These are phyloP conservation scores for Brachyhypopomus gauderio DNA, from an alignment of 2,113 vertebrate species.

Conservation along the genomic window DNA sequence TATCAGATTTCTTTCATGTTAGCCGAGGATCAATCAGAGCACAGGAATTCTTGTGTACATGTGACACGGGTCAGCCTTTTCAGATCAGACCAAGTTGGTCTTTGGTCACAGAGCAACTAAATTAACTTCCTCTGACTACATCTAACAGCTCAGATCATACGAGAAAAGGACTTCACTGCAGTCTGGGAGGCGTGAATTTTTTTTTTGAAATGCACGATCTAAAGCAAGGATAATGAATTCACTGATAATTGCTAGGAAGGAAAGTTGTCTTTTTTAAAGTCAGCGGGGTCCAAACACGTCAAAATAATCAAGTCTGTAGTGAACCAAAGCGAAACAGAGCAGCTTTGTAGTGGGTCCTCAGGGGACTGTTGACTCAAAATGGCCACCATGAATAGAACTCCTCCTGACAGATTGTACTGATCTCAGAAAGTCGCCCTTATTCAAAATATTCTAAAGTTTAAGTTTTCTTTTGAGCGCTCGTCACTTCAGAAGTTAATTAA, in stretches of 20 bases:
- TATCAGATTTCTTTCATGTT: background rate
- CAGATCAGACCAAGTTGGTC: constrained; percentile 42
- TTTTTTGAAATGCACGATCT: constrained; percentile 18
- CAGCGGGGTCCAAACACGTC: constrained; percentile 4
- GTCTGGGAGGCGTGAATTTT: background rate
- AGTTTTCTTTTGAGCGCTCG: constrained; percentile 39
- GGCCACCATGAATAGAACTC: constrained; percentile 46
- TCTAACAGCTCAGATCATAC: constrained; percentile 25
- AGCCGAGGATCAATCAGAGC: no score
- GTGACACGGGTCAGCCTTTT: constrained; percentile 31
- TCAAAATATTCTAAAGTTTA: constrained; percentile 45
- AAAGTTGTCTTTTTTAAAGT: background rate
- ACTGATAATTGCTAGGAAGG: background rate
- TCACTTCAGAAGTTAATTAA: constrained; percentile 45
- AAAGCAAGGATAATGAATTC: constrained; percentile 13
- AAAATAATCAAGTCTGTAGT: constrained; percentile 19
- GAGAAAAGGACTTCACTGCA: constrained; percentile 6
- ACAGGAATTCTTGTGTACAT: constrained; percentile 42
- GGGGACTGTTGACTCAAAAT: constrained; percentile 39
- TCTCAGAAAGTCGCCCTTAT: constrained; percentile 57
- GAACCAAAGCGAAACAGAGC: constrained; percentile 42
- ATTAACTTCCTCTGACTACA: constrained; percentile 23
- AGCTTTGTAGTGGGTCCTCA: constrained; percentile 31
- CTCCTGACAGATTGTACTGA: constrained; percentile 58
- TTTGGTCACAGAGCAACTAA: constrained; percentile 47